Evolutionary conservation across 1,140 invertebrate species (phyloP).

Genomic region (Listronotus bonariensis): DNA sequence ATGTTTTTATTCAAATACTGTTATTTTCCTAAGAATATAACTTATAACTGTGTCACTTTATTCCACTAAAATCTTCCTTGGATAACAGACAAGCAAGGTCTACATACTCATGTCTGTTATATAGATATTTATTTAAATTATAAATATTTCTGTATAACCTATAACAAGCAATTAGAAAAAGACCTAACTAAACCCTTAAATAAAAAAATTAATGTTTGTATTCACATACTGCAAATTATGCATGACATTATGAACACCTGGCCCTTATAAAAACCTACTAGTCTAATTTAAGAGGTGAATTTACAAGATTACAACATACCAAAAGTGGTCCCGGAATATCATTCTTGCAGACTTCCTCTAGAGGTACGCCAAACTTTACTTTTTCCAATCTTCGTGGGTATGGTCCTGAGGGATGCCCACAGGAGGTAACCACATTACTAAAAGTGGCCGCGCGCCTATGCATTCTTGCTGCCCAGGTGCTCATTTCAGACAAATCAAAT

Average conservation of each 20-base stretch:
- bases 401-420: conserved; percentile 75
- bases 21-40: too few species aligned
- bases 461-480: conserved; percentile 88
- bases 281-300: not conserved
- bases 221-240: not conserved
- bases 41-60: too few species aligned
- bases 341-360: conserved; percentile 90
- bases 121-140: too few species aligned
- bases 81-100: too few species aligned
- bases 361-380: conserved; percentile 89
- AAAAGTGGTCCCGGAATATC: conserved; percentile 89
- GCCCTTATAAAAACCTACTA: not conserved
- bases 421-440: conserved; percentile 87
- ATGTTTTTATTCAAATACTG: too few species aligned
- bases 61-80: too few species aligned
- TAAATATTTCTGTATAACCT: too few species aligned
- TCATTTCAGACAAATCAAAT: conserved; percentile 62
- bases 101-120: too few species aligned
- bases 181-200: not conserved
- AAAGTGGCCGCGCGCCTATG: conserved; percentile 85
- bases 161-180: too few species aligned
- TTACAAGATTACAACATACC: conserved; percentile 62
- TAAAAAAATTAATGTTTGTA: not conserved
- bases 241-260: not conserved
- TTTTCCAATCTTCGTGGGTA: conserved; percentile 85